Evolutionary conservation across 2,888 invertebrate species (phyloP), one percentile per base, ranked within the genome.

Genomic region (Gnatocerus cornutus): DNA sequence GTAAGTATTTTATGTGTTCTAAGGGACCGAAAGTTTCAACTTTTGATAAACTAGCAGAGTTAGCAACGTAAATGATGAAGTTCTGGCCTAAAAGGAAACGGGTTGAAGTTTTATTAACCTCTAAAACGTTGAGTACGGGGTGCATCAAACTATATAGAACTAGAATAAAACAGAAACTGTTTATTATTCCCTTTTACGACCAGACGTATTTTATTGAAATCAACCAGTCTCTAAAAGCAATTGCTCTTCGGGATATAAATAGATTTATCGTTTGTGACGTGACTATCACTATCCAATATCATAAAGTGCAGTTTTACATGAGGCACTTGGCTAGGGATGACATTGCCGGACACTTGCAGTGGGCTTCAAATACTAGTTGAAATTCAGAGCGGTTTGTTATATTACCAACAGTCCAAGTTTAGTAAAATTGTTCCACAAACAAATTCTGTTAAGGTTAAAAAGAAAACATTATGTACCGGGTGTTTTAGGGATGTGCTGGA

Each of bases 31-130:
- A 71, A 71, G 71, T 71, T 71, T 48, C 29, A 43, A 71, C 71
- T 71, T 71, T 71, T 71, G 71, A 71, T 71, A 71, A 71, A 71
- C 71, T 71, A 61, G 68, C 68, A 14, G 68, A 71, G 71, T 71
- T 71, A 46, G 50, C 46, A 64, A 58, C 68, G 68, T 64, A 71
- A 71, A 71, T 71, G 71, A 71, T 68, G 71, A 71, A 71, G 71
- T 71, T 71, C 58, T 58, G 61, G 59, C 64, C 71, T 68, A 71
- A 71, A 71, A 71, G 68, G 67, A 50, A 65, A 58, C 53, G 59
- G 50, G 58, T 59, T 53, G 52, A 59, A 68, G 64, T 71, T 71
- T 71, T 71, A 71, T 71, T 71, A 71, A 71, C 71, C 71, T 65
- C 53, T 71, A 71, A 71, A 71, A 71, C 37, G 68, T 59, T 43